Percentiles rank a stretch among this genome's conserved stretches.
phyloP scores from a whole-genome alignment of 1,140 invertebrate genomes.

The Hyphantria cunea region DNA sequence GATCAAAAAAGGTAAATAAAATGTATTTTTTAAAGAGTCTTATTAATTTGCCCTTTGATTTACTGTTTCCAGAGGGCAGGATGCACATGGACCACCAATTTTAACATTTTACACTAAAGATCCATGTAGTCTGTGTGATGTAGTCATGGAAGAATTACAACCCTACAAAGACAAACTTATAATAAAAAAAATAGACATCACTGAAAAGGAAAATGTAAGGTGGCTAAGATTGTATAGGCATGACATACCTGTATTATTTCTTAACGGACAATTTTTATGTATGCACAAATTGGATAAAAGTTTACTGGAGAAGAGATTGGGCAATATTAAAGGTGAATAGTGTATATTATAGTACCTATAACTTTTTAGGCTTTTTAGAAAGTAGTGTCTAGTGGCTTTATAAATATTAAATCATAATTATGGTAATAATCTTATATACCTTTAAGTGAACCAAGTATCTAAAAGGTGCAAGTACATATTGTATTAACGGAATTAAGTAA shows the following conservation, averaged over 20 bases:
- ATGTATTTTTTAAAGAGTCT: constrained; percentile 36
- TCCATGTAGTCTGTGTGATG: constrained; percentile 91
- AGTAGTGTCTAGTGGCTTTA: no score
- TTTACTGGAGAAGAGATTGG: constrained; percentile 59
- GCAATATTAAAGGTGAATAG: constrained; percentile 52
- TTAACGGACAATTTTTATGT: constrained; percentile 92
- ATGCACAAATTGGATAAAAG: constrained; percentile 88
- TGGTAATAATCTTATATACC: no score
- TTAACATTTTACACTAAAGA: constrained; percentile 92
- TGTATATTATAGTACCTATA: no score
- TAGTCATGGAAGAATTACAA: constrained; percentile 87
- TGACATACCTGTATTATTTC: constrained; percentile 94
- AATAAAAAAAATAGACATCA: constrained; percentile 90
- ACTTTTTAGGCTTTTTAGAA: no score
- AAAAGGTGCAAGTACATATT: no score
- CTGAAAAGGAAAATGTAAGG: constrained; percentile 86
- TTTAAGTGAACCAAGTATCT: no score
- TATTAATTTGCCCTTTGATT: constrained; percentile 35
- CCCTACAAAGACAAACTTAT: constrained; percentile 83
- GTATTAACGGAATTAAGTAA: no score
- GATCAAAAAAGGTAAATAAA: constrained; percentile 31
- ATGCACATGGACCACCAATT: constrained; percentile 61
- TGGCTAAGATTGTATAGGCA: constrained; percentile 90
- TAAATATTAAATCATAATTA: no score
- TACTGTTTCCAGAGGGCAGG: constrained; percentile 63